These are phyloP conservation scores for Chaetops frenatus DNA, from an alignment of 2,113 vertebrate genomes.

Conservation along the genomic window DNA sequence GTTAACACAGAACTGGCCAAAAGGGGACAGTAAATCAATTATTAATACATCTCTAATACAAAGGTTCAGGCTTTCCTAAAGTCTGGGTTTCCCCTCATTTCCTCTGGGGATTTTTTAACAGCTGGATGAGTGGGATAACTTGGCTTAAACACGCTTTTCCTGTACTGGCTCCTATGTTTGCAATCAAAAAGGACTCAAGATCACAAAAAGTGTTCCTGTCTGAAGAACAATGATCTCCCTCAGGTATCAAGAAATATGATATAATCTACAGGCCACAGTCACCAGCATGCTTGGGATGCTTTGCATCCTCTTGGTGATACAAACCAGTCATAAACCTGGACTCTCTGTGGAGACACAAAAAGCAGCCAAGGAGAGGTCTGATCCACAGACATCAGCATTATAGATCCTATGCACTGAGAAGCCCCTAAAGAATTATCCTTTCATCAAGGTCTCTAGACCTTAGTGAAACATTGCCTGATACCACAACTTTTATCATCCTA, in stretches of 20 bases:
- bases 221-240: constrained; percentile 19
- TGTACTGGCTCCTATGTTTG: constrained; percentile 24
- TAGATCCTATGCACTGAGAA: not conserved
- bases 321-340: not conserved
- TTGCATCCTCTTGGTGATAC: not conserved
- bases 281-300: not conserved
- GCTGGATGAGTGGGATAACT: constrained; percentile 49
- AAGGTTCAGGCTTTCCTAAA: constrained; percentile 6
- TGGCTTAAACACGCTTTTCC: constrained; percentile 47
- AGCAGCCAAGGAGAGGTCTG: not conserved
- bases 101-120: constrained; percentile 46
- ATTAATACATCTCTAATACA: constrained; percentile 9
- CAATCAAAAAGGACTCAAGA: constrained; percentile 26
- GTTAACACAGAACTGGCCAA: not conserved
- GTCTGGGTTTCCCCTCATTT: constrained; percentile 35
- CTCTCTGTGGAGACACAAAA: not conserved
- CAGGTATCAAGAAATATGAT: not conserved
- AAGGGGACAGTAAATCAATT: constrained; percentile 38
- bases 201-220: not conserved
- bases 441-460: not conserved
- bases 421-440: not conserved
- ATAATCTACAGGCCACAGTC: not conserved
- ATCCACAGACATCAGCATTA: not conserved
- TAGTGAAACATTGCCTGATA: not conserved
- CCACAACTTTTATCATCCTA: not conserved